Percentiles rank a stretch among this genome's conserved stretches.
These are phyloP conservation scores for Abrostola triplasia DNA, from an alignment of 2,888 invertebrate genomes.

Conservation along the genomic window DNA sequence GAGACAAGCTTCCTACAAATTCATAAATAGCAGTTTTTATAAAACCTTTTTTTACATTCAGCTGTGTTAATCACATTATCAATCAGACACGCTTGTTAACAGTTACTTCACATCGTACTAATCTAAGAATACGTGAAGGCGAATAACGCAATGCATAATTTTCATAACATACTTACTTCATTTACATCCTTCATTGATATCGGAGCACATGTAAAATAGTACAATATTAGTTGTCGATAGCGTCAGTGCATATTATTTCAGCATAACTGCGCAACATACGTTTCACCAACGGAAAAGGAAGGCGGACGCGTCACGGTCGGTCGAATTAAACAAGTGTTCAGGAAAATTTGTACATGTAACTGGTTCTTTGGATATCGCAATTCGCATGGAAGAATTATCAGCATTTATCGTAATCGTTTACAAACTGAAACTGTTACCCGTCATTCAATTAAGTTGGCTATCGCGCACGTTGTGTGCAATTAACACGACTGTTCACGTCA, in stretches of 20 bases:
- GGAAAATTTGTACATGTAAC: constrained; percentile 61
- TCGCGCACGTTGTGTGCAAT: constrained; percentile 24
- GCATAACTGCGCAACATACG: constrained; percentile 74
- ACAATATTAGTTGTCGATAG: constrained; percentile 18
- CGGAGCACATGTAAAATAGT: constrained; percentile 14
- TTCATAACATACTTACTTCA: constrained; percentile 15
- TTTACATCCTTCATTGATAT: constrained; percentile 6
- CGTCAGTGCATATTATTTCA: constrained; percentile 56
- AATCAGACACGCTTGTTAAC: background rate
- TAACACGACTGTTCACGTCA: constrained; percentile 7
- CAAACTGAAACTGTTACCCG: constrained; percentile 4
- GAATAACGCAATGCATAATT: constrained; percentile 10
- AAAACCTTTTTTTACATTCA: background rate
- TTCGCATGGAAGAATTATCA: constrained; percentile 36
- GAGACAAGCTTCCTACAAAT: background rate
- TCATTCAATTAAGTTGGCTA: constrained; percentile 17
- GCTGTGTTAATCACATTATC: background rate
- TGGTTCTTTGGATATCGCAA: constrained; percentile 44
- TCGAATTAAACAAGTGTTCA: constrained; percentile 67
- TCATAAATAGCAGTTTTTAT: background rate
- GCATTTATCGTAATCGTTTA: constrained; percentile 33
- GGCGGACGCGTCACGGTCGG: constrained; percentile 75
- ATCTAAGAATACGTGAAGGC: background rate
- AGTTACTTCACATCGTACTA: background rate
- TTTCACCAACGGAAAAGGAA: constrained; percentile 87